Evolutionary conservation across 2,888 invertebrate species (phyloP).

Genomic region (Drosophila kokeensis): DNA sequence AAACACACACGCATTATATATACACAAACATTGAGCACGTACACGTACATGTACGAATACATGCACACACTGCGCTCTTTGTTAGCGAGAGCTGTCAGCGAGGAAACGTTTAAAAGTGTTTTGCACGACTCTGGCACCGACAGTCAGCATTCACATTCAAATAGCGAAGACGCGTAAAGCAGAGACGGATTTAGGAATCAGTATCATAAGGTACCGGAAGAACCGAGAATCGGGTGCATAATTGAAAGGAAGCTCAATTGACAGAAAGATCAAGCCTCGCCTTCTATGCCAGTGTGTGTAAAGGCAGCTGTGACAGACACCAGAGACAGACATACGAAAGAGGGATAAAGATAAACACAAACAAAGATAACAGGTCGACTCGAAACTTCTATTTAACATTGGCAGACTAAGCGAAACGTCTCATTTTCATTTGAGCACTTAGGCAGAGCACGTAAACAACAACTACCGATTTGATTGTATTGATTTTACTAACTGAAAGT

Average conservation of each 20-base stretch:
- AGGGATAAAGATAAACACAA: conserved; percentile 14
- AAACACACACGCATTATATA: background rate
- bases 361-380: conserved; percentile 31
- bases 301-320: conserved; percentile 87
- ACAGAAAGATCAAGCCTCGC: conserved; percentile 85
- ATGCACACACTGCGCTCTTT: conserved; percentile 41
- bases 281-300: conserved; percentile 97
- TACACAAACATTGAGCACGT: conserved; percentile 1
- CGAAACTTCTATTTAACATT: conserved; percentile 76
- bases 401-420: conserved; percentile 60
- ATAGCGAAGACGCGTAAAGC: conserved; percentile 69
- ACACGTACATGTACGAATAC: conserved; percentile 16
- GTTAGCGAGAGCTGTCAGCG: conserved; percentile 44
- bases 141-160: conserved; percentile 79
- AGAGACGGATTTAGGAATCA: conserved; percentile 50
- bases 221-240: conserved; percentile 44
- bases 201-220: conserved; percentile 65
- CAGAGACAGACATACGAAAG: conserved; percentile 27
- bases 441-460: conserved; percentile 58
- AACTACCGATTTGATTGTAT: conserved; percentile 29
- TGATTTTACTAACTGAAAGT: conserved; percentile 62
- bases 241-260: conserved; percentile 52
- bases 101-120: conserved; percentile 80
- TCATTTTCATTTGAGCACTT: conserved; percentile 82
- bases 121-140: conserved; percentile 61